Percentiles rank a stretch among this genome's conserved stretches.
Evolutionary conservation across 2,797 vertebrate species (phyloP).

Genomic region (Trematomus bernacchii): DNA sequence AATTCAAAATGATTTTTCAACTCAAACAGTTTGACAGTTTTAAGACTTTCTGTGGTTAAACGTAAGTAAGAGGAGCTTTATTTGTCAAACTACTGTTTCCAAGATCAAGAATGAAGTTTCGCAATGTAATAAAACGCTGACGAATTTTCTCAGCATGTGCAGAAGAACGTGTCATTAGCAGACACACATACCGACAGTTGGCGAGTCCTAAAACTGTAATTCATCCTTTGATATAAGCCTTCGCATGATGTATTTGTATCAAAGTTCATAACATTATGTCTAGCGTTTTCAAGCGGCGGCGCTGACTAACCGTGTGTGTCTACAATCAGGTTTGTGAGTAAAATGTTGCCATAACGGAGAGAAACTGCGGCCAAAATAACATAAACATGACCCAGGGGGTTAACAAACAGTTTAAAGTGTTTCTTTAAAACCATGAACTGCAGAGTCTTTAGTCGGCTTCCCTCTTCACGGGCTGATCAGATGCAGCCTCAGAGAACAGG

Average conservation of each 20-base stretch:
- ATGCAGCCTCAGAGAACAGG: not conserved
- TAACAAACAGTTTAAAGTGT: not conserved
- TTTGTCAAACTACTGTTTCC: not conserved
- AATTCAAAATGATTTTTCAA: not conserved
- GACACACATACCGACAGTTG: not conserved
- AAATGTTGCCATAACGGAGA: not conserved
- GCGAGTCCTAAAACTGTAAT: not conserved
- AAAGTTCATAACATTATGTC: not conserved
- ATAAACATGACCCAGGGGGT: not conserved
- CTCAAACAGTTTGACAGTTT: not conserved
- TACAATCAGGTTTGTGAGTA: not conserved
- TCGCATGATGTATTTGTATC: not conserved
- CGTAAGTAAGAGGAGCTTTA: not conserved
- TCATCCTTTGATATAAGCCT: not conserved
- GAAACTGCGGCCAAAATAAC: not conserved
- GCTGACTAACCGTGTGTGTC: not conserved
- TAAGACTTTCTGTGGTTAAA: not conserved
- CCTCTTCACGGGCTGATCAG: not conserved
- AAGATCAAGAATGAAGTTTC: not conserved
- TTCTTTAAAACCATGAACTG: conserved; percentile 6
- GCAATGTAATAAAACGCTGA: not conserved
- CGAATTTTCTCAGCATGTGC: not conserved
- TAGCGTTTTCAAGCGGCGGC: not conserved
- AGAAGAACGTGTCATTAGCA: not conserved
- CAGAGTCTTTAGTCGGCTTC: not conserved